Evolutionary conservation across 2,797 vertebrate species (phyloP), one percentile per base, ranked within the genome.

Genomic region (Glossophaga mutica): DNA sequence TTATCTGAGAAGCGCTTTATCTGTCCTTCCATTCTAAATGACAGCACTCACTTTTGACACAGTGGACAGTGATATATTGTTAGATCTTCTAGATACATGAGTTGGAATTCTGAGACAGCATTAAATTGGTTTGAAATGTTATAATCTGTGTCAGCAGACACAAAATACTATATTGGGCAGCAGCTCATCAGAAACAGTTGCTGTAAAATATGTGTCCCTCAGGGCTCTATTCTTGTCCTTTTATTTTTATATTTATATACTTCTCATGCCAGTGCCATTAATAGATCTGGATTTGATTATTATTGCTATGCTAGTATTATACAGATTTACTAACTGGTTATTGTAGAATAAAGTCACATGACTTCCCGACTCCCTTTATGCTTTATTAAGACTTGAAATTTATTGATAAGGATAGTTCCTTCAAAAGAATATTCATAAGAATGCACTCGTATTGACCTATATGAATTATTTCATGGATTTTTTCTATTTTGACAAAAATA

Each of bases 71-170:
- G 59, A 67, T 92, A 70, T 50, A 68, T 21, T 94, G 22, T 90
- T 98, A 96, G 78, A 82, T 82, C 34, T 89, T 89, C 29, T 78
- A 24, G 70, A 97, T 93, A 85, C 22, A 15, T 82, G 90, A 87
- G 62, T 34, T 96, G 73, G 94, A 97, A 97, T 97, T 97, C 88
- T 92, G 87, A 96, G 89, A 96, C 68, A 95, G 26, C 19, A 93
- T 94, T 94, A 94, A 97, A 96, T 16, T 89, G 29, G 18, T 85
- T 93, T 96, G 85, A 98, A 94, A 95, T 92, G 34, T 91, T 97
- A 97, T 98, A 97, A 94, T 96, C 87, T 96, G 95, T 97, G 94
- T 97, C 94, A 97, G 84, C 70, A 92, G 55, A 95, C 37, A 95
- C 18, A 94, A 95, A n/a, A 87, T 57, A 82, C 44, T 96, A 37